Conservation (phyloP, 1,140 invertebrate genomes). For the Drosophila tsacasi region DNA sequence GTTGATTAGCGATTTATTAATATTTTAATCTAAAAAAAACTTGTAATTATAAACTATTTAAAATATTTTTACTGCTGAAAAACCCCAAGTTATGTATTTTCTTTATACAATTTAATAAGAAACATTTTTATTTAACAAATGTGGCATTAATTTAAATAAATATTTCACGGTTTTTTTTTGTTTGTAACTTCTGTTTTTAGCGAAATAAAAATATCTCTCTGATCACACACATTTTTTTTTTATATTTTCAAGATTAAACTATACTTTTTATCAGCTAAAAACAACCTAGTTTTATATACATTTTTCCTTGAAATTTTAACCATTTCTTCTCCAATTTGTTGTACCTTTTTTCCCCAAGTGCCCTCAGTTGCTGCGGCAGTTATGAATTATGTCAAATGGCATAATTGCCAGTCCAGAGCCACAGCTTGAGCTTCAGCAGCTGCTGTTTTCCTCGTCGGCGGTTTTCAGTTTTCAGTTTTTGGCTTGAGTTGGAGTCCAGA, state of each 20-base stretch:
- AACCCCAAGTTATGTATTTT: too few species aligned
- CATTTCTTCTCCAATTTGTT: neutral
- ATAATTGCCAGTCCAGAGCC: slow-evolving; percentile 68
- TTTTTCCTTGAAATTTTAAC: neutral
- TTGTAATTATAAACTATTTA: too few species aligned
- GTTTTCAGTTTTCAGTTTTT: slow-evolving; percentile 45
- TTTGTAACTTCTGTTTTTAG: too few species aligned
- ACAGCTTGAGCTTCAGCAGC: slow-evolving; percentile 29
- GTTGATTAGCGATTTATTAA: neutral
- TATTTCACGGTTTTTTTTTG: too few species aligned
- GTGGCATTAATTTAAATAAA: too few species aligned
- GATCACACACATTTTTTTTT: too few species aligned
- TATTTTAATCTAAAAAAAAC: neutral
- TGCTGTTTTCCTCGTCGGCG: slow-evolving; percentile 39
- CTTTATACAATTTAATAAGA: too few species aligned
- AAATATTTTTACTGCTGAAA: too few species aligned
- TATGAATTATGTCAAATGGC: slow-evolving; percentile 83
- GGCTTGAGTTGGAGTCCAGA: slow-evolving; percentile 16
- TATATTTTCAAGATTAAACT: too few species aligned
- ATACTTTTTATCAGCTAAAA: neutral
- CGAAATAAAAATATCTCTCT: too few species aligned
- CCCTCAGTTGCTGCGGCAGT: slow-evolving; percentile 49
- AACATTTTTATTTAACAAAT: too few species aligned
- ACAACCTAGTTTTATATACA: too few species aligned
- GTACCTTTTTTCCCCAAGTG: slow-evolving; percentile 15